These are phyloP conservation scores for Euclidia mi DNA, from an alignment of 2,888 invertebrate genomes.

Conservation along the genomic window DNA sequence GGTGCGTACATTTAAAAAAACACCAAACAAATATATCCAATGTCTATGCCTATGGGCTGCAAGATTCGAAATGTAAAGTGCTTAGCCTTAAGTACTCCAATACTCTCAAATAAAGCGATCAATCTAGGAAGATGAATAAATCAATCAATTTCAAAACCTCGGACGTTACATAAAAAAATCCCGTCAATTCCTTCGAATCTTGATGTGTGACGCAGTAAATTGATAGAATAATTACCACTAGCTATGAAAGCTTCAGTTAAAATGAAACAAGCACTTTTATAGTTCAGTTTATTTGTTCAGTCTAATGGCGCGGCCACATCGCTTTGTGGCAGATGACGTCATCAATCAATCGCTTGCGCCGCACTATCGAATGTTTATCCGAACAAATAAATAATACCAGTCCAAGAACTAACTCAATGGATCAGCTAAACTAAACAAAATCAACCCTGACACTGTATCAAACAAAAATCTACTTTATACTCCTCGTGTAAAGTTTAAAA, in stretches of 20 bases:
- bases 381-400: slow-evolving; percentile 73
- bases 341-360: slow-evolving; percentile 60
- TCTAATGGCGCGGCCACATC: slow-evolving; percentile 2
- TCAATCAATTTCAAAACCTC: too few relatives aligned
- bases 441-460: slow-evolving; percentile 12
- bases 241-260: neutral
- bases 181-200: too few relatives aligned
- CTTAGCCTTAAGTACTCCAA: too few relatives aligned
- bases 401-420: slow-evolving; percentile 71
- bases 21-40: too few relatives aligned
- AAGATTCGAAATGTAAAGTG: too few relatives aligned
- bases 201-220: neutral
- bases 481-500: slow-evolving; percentile 36
- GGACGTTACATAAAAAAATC: too few relatives aligned
- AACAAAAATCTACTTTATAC: slow-evolving; percentile 11
- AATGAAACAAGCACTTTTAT: slow-evolving; percentile 1
- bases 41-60: too few relatives aligned
- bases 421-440: slow-evolving; percentile 71
- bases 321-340: slow-evolving; percentile 54
- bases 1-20: too few relatives aligned
- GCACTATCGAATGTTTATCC: slow-evolving; percentile 66
- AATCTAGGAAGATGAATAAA: too few relatives aligned
- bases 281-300: slow-evolving; percentile 12
- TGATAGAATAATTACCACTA: slow-evolving; percentile 4
- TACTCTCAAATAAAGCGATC: too few relatives aligned